These are phyloP conservation scores for Calameuta idolon DNA, from an alignment of 2,888 invertebrate species.

Conservation along the genomic window DNA sequence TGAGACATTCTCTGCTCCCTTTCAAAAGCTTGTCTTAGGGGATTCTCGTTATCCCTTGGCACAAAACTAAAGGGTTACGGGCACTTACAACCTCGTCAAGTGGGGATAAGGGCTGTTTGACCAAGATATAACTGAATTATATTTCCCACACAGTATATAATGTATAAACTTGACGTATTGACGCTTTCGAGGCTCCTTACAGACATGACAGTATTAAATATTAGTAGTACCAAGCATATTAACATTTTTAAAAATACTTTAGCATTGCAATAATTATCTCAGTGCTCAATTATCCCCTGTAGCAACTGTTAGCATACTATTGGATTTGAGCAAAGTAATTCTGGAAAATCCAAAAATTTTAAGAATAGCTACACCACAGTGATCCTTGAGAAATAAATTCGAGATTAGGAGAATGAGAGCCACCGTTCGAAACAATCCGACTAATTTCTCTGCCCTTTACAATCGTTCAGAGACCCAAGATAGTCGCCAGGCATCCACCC, in stretches of 20 bases:
- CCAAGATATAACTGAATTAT: constrained; percentile 2
- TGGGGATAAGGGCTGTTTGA: not conserved
- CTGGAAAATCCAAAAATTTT: not conserved
- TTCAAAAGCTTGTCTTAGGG: not conserved
- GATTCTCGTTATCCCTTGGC: not conserved
- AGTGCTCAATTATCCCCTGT: not conserved
- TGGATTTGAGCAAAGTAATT: not conserved
- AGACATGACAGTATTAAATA: not conserved
- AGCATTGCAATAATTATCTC: not conserved
- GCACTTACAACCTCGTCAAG: not conserved
- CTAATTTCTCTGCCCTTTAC: constrained; percentile 49
- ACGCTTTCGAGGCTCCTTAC: not conserved
- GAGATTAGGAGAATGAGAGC: constrained; percentile 49
- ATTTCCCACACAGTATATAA: not conserved
- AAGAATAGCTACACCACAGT: not conserved
- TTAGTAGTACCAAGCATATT: not conserved
- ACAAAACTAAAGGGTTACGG: not conserved
- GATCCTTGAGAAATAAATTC: not conserved
- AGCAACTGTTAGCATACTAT: not conserved
- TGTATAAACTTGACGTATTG: not conserved
- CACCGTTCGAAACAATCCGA: constrained; percentile 52
- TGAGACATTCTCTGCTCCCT: not conserved
- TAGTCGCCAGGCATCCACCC: constrained; percentile 22
- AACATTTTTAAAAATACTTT: not conserved
- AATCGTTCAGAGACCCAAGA: constrained; percentile 34